These are phyloP conservation scores for Tetramorium parvispinum DNA, from an alignment of 1,140 invertebrate species.

Conservation along the genomic window DNA sequence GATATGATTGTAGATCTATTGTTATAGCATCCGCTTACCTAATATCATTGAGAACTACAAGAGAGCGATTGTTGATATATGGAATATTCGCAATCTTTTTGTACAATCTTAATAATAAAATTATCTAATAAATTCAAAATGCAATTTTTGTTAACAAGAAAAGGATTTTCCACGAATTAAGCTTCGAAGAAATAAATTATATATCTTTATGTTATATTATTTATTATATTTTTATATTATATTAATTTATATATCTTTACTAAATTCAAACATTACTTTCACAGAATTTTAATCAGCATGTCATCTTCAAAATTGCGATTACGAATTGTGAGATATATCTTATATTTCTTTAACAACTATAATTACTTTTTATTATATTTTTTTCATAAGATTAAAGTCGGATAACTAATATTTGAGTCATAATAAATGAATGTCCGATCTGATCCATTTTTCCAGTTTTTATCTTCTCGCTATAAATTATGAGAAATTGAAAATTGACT, in stretches of 20 bases:
- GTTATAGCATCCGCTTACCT: background rate
- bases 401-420: background rate
- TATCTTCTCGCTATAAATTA: background rate
- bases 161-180: background rate
- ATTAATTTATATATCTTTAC: background rate
- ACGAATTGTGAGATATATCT: no score
- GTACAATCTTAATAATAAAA: background rate
- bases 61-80: background rate
- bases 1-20: background rate
- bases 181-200: background rate
- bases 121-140: background rate
- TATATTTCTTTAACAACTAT: no score
- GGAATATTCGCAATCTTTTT: background rate
- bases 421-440: background rate
- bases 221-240: no score
- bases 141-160: background rate
- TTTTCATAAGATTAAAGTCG: background rate
- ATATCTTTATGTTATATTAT: background rate
- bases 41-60: background rate
- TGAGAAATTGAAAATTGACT: constrained; percentile 40
- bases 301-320: background rate
- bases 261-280: background rate
- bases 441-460: background rate
- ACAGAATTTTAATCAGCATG: background rate
- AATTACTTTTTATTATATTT: no score